phyloP scores from a whole-genome alignment of 2,113 vertebrate genomes.

The Amblyornis subalaris region DNA sequence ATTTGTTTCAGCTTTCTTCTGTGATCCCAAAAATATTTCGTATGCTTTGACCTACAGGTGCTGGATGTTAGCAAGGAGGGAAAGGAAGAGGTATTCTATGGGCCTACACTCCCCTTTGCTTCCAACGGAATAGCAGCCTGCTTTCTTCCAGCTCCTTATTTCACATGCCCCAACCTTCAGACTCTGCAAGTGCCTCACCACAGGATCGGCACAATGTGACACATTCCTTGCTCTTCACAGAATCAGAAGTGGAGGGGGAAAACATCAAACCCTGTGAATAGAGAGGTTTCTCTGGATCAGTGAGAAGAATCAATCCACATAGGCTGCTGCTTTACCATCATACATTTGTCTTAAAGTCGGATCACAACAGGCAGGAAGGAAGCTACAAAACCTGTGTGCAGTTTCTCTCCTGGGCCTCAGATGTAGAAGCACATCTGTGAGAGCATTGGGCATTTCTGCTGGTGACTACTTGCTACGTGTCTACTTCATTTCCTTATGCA shows the following conservation, averaged over 20 bases:
- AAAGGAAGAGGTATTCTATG: slow-evolving; percentile 95
- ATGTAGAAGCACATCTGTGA: not conserved
- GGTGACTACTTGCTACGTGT: not conserved
- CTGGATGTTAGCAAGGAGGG: slow-evolving; percentile 91
- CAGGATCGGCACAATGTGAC: slow-evolving; percentile 84
- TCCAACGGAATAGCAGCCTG: slow-evolving; percentile 93
- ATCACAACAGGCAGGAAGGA: not conserved
- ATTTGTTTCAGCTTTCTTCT: not conserved
- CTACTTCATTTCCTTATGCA: slow-evolving; percentile 15
- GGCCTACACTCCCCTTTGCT: slow-evolving; percentile 91
- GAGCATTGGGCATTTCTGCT: not conserved
- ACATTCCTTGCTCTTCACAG: not conserved
- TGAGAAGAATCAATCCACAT: not conserved
- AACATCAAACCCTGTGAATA: not conserved
- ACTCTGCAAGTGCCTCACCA: slow-evolving; percentile 95
- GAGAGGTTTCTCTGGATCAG: not conserved
- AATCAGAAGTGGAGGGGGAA: not conserved
- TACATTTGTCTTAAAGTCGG: slow-evolving; percentile 42
- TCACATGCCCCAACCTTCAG: slow-evolving; percentile 92
- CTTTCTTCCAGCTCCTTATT: slow-evolving; percentile 92
- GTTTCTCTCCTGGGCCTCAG: not conserved
- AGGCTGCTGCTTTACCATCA: slow-evolving; percentile 50
- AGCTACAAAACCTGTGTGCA: not conserved
- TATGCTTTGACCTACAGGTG: slow-evolving; percentile 73
- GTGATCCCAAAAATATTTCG: not conserved